These are phyloP conservation scores for Aspidiotus rigidus DNA, from an alignment of 2,888 invertebrate genomes.

Conservation along the genomic window DNA sequence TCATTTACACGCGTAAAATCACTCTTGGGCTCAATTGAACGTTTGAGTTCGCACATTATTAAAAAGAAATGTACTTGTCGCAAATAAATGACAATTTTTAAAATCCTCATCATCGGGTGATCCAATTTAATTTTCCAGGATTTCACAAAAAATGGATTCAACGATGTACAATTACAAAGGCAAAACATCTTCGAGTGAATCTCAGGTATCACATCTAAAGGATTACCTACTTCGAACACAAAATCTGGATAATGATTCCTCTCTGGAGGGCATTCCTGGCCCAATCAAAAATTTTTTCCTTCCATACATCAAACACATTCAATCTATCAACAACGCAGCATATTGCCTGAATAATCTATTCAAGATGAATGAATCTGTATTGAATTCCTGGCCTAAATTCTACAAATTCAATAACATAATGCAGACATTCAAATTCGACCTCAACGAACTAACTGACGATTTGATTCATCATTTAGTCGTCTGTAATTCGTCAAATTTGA, in stretches of 20 bases:
- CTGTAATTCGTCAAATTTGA: background rate
- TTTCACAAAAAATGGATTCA: no score
- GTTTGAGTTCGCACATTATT: no score
- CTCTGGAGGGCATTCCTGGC: constrained; percentile 8
- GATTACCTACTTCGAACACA: no score
- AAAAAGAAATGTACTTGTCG: no score
- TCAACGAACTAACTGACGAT: constrained; percentile 10
- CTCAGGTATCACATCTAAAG: no score
- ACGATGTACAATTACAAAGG: no score
- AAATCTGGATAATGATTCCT: background rate
- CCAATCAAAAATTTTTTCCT: constrained; percentile 8
- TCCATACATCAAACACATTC: constrained; percentile 16
- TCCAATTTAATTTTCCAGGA: no score
- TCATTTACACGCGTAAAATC: no score
- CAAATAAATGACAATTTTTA: no score
- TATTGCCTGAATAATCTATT: constrained; percentile 2
- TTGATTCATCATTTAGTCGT: constrained; percentile 3
- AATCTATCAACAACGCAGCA: constrained; percentile 5
- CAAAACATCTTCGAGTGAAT: no score
- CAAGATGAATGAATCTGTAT: background rate
- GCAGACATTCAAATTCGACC: background rate
- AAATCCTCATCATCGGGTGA: no score
- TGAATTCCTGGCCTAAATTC: background rate
- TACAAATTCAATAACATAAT: background rate
- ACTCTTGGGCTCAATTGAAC: no score